A percentile compares a stretch with the other conserved stretches of the same genome.
phyloP scores from a whole-genome alignment of 2,113 vertebrate genomes.

The Lagopus muta region DNA sequence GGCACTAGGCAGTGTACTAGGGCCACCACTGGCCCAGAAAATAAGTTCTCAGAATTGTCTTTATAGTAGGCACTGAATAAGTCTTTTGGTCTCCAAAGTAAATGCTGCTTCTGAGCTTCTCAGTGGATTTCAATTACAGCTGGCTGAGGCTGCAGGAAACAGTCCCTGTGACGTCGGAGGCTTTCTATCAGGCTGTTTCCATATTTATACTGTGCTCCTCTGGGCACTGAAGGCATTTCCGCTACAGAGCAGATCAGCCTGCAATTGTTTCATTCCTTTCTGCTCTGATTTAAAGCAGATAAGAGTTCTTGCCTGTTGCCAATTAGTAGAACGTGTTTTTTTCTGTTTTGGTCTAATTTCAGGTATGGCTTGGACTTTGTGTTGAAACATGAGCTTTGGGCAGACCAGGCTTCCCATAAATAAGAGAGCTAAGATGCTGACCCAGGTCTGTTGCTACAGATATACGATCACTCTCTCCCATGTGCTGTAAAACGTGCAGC shows the following conservation, averaged over 20 bases:
- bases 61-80: neutral
- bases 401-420: neutral
- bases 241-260: neutral
- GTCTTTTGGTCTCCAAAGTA: neutral
- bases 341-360: neutral
- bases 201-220: constrained; percentile 44
- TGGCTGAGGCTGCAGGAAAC: constrained; percentile 22
- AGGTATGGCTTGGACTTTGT: neutral
- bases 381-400: neutral
- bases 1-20: neutral
- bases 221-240: constrained; percentile 39
- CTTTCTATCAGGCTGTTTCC: constrained; percentile 29
- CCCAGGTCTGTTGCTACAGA: neutral
- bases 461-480: accelerated
- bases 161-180: constrained; percentile 39
- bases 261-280: constrained; percentile 22
- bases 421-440: neutral
- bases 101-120: constrained; percentile 10
- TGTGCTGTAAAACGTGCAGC: accelerated
- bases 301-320: neutral
- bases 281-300: neutral
- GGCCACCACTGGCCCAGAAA: neutral
- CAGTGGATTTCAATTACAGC: constrained; percentile 36
- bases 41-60: neutral
- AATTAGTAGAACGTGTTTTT: neutral